Conservation (phyloP, 2,797 vertebrate species). For the Crenuchus spilurus region DNA sequence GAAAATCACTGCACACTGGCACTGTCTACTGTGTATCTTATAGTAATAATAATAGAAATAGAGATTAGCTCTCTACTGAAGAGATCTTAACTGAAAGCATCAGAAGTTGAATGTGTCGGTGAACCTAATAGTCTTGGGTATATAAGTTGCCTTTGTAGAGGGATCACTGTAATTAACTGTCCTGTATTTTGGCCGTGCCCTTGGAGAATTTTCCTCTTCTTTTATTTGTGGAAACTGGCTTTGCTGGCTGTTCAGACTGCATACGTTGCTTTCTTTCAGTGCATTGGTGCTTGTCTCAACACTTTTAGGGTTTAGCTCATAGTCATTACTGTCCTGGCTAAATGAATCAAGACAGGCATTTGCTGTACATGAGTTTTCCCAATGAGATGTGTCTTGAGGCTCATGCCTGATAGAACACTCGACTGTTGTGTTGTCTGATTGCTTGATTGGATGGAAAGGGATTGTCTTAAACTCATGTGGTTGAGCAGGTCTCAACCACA, state of each 20-base stretch:
- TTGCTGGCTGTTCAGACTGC: neutral
- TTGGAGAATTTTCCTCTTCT: neutral
- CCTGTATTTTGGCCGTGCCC: slow-evolving; percentile 80
- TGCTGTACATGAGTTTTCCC: neutral
- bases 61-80: too few species aligned
- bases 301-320: neutral
- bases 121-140: slow-evolving; percentile 81
- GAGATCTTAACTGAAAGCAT: slow-evolving; percentile 14
- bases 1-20: too few species aligned
- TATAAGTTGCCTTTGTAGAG: slow-evolving; percentile 79
- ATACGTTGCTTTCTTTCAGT: neutral
- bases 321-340: neutral
- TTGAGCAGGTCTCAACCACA: neutral
- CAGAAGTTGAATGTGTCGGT: slow-evolving; percentile 81
- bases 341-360: neutral
- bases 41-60: too few species aligned
- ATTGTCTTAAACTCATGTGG: neutral
- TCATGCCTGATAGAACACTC: neutral
- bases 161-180: slow-evolving; percentile 86
- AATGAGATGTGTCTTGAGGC: neutral
- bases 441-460: neutral
- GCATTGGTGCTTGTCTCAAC: neutral
- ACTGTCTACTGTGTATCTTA: too few species aligned
- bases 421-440: neutral
- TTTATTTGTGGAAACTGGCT: neutral